phyloP scores from a whole-genome alignment of 2,888 invertebrate species.

The Himalopsyche kuldschensis region DNA sequence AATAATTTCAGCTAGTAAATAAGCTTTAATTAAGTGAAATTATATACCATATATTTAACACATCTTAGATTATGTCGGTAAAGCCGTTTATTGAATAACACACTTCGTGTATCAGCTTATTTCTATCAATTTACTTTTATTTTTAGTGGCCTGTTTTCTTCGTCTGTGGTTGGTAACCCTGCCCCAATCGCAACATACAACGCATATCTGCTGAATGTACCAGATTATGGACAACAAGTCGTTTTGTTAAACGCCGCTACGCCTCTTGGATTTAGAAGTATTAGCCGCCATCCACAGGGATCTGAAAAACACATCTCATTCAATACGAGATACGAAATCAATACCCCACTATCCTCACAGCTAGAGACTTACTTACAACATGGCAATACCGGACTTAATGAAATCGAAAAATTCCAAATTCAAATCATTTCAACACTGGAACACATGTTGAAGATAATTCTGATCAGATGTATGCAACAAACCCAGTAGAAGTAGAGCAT shows the following conservation, averaged over 20 bases:
- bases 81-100: no score
- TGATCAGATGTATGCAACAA: not conserved
- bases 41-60: no score
- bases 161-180: not conserved
- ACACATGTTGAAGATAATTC: not conserved
- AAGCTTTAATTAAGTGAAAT: no score
- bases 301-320: not conserved
- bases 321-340: not conserved
- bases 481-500: not conserved
- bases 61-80: no score
- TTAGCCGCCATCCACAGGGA: not conserved
- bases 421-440: not conserved
- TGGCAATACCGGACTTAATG: not conserved
- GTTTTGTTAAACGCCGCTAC: not conserved
- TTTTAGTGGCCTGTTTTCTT: not conserved
- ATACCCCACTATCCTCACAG: not conserved
- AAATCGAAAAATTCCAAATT: not conserved
- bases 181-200: not conserved
- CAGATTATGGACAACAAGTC: not conserved
- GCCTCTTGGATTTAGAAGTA: not conserved
- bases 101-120: no score
- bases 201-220: not conserved
- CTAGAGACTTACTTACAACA: not conserved
- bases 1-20: no score
- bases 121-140: not conserved